Base-by-base conservation (phyloP, 2,113 vertebrate genomes). In the Cnemophilus loriae region DNA sequence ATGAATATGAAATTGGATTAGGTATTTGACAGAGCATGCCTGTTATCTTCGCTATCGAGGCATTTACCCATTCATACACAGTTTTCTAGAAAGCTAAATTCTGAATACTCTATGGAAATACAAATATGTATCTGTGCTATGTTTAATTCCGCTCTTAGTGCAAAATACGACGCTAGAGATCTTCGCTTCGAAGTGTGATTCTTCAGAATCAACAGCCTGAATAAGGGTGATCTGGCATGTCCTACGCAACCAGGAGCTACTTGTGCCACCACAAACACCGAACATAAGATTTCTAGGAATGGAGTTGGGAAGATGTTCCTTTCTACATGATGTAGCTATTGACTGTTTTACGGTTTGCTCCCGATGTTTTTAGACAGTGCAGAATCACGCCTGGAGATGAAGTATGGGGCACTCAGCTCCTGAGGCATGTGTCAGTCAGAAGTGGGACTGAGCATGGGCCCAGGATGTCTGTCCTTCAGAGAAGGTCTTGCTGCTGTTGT, bases 1-100 rank as follows among this genome's bases (percentile, higher is more conserved):
- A 83, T 35, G 41, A 86, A 24, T 56, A 77, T 75, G 55, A 90
- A 90, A 87, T 63, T 32, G 67, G 60, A 88, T 90, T 67, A 90
- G 33, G 24, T 60, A 37, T 70, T 39, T 88, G 63, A 87, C 18
- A 55, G 50, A 67, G 63, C 37, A 37, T 22, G 50, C 26, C 42
- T 23, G 19, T 74, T 83, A 55, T 75, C 39, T 74, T 64, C 35
- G 78, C 71, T 88, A 17, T 65, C 0, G 3, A 90, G 68, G 68
- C 30, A 64, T 91, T 92, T 91, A 42, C 21, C 42, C 53, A 46
- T 60, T 84, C 27, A 21, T 27, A 46, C 6, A 50, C 7, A 7
- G 65, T 78, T 90, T 88, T 26, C 73, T 89, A 78, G 32, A 13
- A 81, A 87, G 44, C 74, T 77, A 67, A 55, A 81, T 82, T 82